A percentile compares a stretch with the other conserved stretches of the same genome.
phyloP scores from a whole-genome alignment of 2,888 invertebrate genomes.

The Tipula vernalis region DNA sequence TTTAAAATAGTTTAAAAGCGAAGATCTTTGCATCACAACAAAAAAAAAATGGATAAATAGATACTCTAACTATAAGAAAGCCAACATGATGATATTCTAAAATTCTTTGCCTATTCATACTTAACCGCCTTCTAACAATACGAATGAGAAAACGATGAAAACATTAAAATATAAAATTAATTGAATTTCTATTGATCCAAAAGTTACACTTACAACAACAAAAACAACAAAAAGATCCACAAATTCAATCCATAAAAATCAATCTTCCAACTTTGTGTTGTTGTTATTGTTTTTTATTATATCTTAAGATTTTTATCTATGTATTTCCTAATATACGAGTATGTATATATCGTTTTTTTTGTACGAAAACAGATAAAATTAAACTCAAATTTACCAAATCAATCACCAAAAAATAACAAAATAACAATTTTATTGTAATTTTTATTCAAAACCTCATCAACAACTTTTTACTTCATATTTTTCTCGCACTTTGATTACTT shows the following conservation, averaged over 20 bases:
- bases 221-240: background rate
- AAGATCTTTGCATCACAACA: background rate
- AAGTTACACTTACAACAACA: background rate
- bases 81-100: background rate
- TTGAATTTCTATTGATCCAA: background rate
- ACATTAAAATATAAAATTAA: background rate
- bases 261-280: background rate
- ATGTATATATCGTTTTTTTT: background rate
- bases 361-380: background rate
- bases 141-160: background rate
- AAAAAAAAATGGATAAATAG: background rate
- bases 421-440: background rate
- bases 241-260: background rate
- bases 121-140: background rate
- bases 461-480: background rate
- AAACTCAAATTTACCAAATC: background rate
- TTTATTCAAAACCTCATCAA: background rate
- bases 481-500: background rate
- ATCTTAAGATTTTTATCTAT: background rate
- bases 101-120: background rate
- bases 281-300: background rate
- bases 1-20: background rate
- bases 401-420: background rate
- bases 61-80: background rate
- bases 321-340: background rate